Evolutionary conservation across 1,140 invertebrate genomes (phyloP), one percentile per base, ranked within the genome.

Genomic region (Drosophila mojavensis): DNA sequence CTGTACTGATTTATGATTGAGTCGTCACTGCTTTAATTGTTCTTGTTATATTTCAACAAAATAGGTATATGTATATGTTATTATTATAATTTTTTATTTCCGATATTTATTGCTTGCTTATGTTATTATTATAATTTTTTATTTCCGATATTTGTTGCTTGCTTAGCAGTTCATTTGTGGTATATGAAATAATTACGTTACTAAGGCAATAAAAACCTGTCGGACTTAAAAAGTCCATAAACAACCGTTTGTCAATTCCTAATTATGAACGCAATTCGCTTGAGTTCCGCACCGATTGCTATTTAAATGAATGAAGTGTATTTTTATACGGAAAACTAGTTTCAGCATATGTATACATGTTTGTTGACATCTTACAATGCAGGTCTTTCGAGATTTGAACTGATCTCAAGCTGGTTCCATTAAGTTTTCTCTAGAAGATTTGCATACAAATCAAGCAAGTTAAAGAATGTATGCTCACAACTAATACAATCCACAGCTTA

Each of bases 251-350:
- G 53, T 33, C 17, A 30, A 53, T 63, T 45, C 47, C 54, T 68
- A 50, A 68, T 71, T 75, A 71, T 78, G 39, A 78, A 82, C 62
- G 71, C 64, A 75, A 61, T 63, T 55, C 67, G 59, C 9, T 62
- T 78, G 41, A 86, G 79, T 86, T 86, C 82, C 82, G 82, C 79
- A 74, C 78, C 65, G 30, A 71, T 69, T 53, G 43, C 64, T 85
- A 83, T 81, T 82, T 58, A 79, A 67, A 75, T 64, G 43, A 64
- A 85, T 66, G 55, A 72, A 77, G 69, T 77, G 74, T 69, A 66
- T 76, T 79, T 68, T 63, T 88, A 83, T 86, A 61, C 69, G 71
- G 64, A 60, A 51, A 86, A 86, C 82, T 53, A 71, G 82, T 86
- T 86, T 50, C 20, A 11, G 13, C 24, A 26, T 24, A 50, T 24